Base-by-base conservation (phyloP, 2,113 vertebrate genomes). In the Pseudonaja textilis region DNA sequence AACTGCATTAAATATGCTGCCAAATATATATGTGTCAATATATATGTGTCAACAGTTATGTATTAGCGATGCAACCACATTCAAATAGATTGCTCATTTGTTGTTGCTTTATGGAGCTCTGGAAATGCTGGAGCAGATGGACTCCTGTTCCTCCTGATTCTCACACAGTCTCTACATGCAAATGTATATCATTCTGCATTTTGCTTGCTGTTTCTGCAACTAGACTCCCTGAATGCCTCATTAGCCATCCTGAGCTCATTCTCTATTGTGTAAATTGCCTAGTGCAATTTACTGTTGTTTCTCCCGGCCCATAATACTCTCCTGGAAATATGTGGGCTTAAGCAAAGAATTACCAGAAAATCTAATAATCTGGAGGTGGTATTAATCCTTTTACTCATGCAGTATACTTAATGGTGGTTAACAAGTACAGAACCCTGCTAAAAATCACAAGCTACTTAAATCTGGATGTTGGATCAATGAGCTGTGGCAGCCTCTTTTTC, bases 171-270 rank as follows among this genome's bases (percentile, higher is more conserved):
- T 29, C 25, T 26, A 9, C 18, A 1, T 10, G 22, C 1, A 11
- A 23, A 47, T 57, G 5, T 91, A 10, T 59, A 64, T 57, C 2
- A 74, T 34, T 74, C 89, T 52, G 61, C 61, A 90, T n/a, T 91
- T 90, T 50, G 16, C 91, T 93, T 4, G 3, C 20, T 91, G 87
- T 54, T 56, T 3, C 64, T 88, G 85, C 57, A 96, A 81, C 88
- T 59, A 94, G 89, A 90, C 94, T 93, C 95, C 95, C 90, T 93
- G 93, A 91, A 95, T 94, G 88, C 85, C 93, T 96, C 94, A 95
- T 96, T 96, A 95, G 56, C 74, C 74, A 94, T 74, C 85, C 94
- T 91, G 93, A 86, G 18, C 90, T 57, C 26, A 93, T 91, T 81
- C 45, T 95, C 45, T 56, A 91, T 93, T 91, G 89, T 92, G 89